phyloP scores from a whole-genome alignment of 2,797 vertebrate species.

The Clarias platycephalus region DNA sequence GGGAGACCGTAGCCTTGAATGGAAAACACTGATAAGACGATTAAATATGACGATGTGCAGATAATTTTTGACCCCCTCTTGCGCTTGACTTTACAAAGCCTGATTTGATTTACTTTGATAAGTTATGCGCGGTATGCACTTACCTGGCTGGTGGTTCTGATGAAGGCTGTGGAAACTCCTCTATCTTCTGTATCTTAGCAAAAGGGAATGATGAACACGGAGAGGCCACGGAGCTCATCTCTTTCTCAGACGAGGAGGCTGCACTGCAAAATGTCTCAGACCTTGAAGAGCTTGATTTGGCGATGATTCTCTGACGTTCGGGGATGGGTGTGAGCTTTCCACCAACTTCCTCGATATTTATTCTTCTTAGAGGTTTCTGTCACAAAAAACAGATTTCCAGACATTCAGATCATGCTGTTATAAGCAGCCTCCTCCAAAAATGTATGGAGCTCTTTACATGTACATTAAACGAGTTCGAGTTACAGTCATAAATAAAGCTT shows the following conservation, averaged over 20 bases:
- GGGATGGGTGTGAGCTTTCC: conserved; percentile 62
- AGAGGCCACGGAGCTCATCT: background rate
- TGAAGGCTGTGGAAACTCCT: conserved; percentile 73
- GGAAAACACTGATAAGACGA: too few species aligned
- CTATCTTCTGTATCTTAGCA: conserved; percentile 89
- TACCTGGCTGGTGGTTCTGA: conserved; percentile 56
- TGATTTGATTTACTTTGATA: background rate
- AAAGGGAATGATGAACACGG: conserved; percentile 70
- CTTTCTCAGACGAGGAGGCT: background rate
- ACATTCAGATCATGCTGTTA: background rate
- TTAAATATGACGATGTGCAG: too few species aligned
- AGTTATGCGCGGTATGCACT: conserved; percentile 15
- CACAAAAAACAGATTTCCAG: background rate
- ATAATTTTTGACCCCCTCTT: background rate
- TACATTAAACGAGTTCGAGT: background rate
- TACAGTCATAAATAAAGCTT: background rate
- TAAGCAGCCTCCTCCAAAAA: background rate
- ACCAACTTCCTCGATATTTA: conserved; percentile 85
- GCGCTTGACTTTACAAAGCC: background rate
- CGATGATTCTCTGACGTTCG: conserved; percentile 15
- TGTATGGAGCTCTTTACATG: background rate
- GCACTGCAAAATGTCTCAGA: background rate
- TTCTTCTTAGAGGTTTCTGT: conserved; percentile 85
- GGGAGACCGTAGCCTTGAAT: too few species aligned
- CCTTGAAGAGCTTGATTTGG: background rate